Conservation (phyloP, 2,888 invertebrate species). For the Ochropacha duplaris region DNA sequence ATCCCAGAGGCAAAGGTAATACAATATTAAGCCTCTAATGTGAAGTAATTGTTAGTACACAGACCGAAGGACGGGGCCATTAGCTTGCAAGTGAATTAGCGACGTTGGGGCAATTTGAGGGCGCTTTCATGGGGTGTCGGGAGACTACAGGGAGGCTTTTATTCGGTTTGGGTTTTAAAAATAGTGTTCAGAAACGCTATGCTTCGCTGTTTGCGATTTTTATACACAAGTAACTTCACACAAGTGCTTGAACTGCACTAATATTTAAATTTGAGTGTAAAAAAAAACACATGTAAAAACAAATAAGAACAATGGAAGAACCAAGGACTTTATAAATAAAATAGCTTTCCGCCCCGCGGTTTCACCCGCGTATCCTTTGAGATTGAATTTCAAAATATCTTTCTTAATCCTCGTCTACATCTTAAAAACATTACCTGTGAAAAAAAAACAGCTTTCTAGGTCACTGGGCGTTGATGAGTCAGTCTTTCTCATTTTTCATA, state of each 20-base stretch:
- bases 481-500: too few relatives aligned
- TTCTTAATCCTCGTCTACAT: too few relatives aligned
- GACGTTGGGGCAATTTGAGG: conserved; percentile 27
- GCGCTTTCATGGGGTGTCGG: neutral
- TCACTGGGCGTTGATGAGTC: too few relatives aligned
- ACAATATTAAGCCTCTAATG: conserved; percentile 2
- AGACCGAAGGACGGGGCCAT: conserved; percentile 50
- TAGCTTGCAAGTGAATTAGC: conserved; percentile 57
- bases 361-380: too few relatives aligned
- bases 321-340: too few relatives aligned
- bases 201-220: neutral
- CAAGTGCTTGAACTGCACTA: neutral
- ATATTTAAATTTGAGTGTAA: too few relatives aligned
- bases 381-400: too few relatives aligned
- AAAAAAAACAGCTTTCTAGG: too few relatives aligned
- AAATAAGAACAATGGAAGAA: too few relatives aligned
- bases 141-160: neutral
- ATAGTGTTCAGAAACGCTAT: neutral
- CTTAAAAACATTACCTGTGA: too few relatives aligned
- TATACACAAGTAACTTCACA: neutral
- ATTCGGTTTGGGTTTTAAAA: neutral
- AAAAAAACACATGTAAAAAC: too few relatives aligned
- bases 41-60: conserved; percentile 47
- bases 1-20: neutral
- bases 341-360: too few relatives aligned